phyloP scores from a whole-genome alignment of 2,797 vertebrate genomes.

The Poeciliopsis paucimaculata region DNA sequence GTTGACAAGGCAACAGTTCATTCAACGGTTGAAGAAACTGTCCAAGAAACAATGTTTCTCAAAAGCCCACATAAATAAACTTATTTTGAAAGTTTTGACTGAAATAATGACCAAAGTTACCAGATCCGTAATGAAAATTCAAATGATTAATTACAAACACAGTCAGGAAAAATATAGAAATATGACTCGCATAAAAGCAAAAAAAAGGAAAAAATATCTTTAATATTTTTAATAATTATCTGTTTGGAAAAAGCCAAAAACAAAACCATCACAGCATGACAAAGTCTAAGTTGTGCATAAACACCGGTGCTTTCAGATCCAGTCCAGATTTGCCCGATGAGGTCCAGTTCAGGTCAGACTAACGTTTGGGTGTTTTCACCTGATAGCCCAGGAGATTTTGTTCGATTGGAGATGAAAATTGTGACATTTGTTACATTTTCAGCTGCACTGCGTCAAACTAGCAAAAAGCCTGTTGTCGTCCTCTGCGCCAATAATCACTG shows the following conservation, averaged over 20 bases:
- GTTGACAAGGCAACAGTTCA: slow-evolving; percentile 2
- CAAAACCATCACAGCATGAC: neutral
- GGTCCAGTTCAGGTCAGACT: neutral
- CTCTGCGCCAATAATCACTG: no score
- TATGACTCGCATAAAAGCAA: neutral
- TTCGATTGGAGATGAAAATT: no score
- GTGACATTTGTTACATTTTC: no score
- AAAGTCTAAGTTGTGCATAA: slow-evolving; percentile 3
- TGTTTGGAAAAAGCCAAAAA: neutral
- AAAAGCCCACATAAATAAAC: neutral
- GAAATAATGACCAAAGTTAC: neutral
- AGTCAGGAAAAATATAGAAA: neutral
- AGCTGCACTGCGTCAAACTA: no score
- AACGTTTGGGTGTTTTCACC: neutral
- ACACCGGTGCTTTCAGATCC: neutral
- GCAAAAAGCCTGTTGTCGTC: no score
- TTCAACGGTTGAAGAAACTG: neutral
- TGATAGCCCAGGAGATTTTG: no score
- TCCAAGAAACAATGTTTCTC: neutral
- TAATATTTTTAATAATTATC: neutral
- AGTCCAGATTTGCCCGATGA: neutral
- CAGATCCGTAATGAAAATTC: neutral
- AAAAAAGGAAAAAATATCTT: neutral
- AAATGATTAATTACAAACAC: neutral
- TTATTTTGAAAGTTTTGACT: neutral